phyloP scores from a whole-genome alignment of 2,797 vertebrate species.

The Gymnocypris eckloni region DNA sequence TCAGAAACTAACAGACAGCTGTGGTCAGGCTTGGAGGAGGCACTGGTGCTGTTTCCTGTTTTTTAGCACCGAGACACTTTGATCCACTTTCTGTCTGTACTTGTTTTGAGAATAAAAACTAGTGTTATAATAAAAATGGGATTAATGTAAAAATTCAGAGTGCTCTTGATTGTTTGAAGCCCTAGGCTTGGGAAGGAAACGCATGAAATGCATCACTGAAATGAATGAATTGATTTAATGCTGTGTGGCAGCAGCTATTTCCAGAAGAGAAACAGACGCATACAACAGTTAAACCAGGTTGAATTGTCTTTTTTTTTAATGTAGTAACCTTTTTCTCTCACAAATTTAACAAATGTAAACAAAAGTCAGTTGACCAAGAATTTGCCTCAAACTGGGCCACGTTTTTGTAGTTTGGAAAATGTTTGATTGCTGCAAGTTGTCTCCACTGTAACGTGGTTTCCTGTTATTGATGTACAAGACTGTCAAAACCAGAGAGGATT shows the following conservation, averaged over 20 bases:
- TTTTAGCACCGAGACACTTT: not conserved
- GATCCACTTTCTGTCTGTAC: conserved; percentile 33
- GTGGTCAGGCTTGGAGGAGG: conserved; percentile 7
- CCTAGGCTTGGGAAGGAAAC: not conserved
- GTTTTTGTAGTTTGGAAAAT: conserved; percentile 22
- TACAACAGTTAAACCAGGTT: conserved; percentile 31
- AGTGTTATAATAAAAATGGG: conserved; percentile 43
- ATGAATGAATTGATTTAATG: not conserved
- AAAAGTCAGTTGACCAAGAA: conserved; percentile 49
- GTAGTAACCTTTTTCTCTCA: conserved; percentile 50
- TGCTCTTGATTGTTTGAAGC: not conserved
- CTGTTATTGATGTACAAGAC: conserved; percentile 17
- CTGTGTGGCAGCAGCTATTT: conserved; percentile 2
- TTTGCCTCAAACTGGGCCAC: conserved; percentile 19
- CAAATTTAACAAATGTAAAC: conserved; percentile 62
- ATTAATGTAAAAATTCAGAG: not conserved
- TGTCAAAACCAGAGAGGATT: conserved; percentile 27
- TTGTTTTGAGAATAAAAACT: conserved; percentile 31
- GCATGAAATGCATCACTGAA: not conserved
- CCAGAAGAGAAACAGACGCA: conserved; percentile 20
- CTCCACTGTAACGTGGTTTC: conserved; percentile 25
- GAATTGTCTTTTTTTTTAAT: conserved; percentile 46
- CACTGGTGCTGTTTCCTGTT: not conserved
- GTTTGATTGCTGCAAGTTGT: conserved; percentile 30
- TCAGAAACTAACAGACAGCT: conserved; percentile 8